phyloP scores from a whole-genome alignment of 2,113 vertebrate genomes.

The Corvus hawaiiensis region DNA sequence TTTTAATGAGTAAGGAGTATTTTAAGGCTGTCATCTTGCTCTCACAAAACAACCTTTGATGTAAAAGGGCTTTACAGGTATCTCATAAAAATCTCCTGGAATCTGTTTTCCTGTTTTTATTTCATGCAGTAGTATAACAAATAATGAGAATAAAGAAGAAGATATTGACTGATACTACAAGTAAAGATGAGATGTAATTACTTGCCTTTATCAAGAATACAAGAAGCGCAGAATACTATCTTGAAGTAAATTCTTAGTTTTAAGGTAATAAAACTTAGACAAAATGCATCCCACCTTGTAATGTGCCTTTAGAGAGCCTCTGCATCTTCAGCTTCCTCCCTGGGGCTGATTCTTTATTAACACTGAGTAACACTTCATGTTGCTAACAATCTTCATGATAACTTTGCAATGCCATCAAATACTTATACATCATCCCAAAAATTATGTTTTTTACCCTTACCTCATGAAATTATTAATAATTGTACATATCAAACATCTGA shows the following conservation, averaged over 20 bases:
- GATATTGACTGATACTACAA: neutral
- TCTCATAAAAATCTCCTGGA: neutral
- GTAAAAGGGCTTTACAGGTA: neutral
- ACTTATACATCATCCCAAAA: neutral
- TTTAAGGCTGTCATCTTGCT: neutral
- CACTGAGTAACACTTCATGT: neutral
- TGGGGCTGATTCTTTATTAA: neutral
- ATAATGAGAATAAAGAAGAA: neutral
- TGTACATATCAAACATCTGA: neutral
- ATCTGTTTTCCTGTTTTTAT: neutral
- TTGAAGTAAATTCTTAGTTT: neutral
- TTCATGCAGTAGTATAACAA: neutral
- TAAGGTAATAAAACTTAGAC: neutral
- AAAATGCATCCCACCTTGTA: neutral
- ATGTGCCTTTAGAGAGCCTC: neutral
- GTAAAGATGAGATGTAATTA: neutral
- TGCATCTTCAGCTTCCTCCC: neutral
- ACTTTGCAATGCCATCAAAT: neutral
- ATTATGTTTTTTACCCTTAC: neutral
- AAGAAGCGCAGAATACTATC: neutral
- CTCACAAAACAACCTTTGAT: neutral
- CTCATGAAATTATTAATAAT: neutral
- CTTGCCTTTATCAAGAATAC: neutral
- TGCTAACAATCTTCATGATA: neutral
- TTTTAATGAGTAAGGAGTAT: neutral